Evolutionary conservation across 2,888 invertebrate genomes (phyloP).

Genomic region (Eristalinus aeneus): DNA sequence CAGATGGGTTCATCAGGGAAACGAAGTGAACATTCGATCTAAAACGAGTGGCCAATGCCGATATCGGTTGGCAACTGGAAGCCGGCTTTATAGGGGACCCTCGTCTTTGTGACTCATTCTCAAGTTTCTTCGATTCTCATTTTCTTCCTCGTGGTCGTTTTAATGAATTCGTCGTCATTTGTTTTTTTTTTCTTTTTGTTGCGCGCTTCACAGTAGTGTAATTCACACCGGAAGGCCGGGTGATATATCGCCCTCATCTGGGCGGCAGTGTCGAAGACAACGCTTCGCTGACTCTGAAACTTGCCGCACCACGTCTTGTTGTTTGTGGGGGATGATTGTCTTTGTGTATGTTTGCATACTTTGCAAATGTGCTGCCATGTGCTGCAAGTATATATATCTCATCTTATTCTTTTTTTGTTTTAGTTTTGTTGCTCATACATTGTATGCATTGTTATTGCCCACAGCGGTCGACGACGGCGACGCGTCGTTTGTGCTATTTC

Average conservation of each 20-base stretch:
- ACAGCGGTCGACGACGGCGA: not conserved
- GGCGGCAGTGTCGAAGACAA: not conserved
- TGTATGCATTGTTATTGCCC: conserved; percentile 42
- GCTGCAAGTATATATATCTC: not conserved
- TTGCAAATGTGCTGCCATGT: conserved; percentile 6
- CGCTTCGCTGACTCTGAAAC: not conserved
- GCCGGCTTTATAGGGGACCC: not conserved
- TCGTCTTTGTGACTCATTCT: conserved; percentile 26
- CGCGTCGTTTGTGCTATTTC: conserved; percentile 30
- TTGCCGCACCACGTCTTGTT: not conserved
- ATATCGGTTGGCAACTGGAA: conserved; percentile 41
- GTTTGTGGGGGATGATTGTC: not conserved
- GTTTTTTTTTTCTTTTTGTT: too few species aligned
- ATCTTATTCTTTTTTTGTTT: conserved; percentile 2
- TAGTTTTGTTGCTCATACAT: not conserved
- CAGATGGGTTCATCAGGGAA: not conserved
- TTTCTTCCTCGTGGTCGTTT: not conserved
- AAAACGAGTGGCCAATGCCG: not conserved
- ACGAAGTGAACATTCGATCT: not conserved
- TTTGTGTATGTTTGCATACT: conserved; percentile 8
- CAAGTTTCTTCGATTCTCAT: conserved; percentile 5
- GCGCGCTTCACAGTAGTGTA: conserved; percentile 24
- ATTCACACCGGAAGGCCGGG: conserved; percentile 50
- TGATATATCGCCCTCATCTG: conserved; percentile 22
- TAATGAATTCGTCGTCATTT: conserved; percentile 2